A percentile compares a stretch with the other conserved stretches of the same genome.
These are phyloP conservation scores for Empidonax alnorum DNA, from an alignment of 2,113 vertebrate species.

Conservation along the genomic window DNA sequence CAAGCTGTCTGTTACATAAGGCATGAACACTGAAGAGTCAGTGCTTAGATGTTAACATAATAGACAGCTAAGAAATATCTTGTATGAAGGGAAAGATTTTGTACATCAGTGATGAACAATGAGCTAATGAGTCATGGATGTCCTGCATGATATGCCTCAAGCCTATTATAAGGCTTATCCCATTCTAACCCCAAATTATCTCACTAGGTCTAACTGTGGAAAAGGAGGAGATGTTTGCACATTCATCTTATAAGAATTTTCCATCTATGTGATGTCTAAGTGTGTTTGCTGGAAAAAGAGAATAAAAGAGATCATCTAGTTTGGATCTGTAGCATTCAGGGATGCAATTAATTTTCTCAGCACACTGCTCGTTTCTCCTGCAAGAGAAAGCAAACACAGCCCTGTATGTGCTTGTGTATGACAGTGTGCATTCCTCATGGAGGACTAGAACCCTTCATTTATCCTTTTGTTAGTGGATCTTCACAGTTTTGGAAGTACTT, in stretches of 20 bases:
- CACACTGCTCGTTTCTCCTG: not conserved
- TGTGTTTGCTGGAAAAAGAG: not conserved
- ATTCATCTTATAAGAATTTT: not conserved
- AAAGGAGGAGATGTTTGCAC: not conserved
- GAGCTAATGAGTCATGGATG: slow-evolving; percentile 3
- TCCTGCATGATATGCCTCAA: not conserved
- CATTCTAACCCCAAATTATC: not conserved
- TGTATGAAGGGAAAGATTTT: not conserved
- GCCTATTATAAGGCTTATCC: not conserved
- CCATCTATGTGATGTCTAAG: not conserved
- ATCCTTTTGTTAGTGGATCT: not conserved
- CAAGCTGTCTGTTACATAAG: slow-evolving; percentile 3
- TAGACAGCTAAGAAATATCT: not conserved
- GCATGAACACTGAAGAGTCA: not conserved
- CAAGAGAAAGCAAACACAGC: not conserved
- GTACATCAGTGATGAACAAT: not conserved
- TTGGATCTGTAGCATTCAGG: not conserved
- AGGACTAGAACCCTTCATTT: not conserved
- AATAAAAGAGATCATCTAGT: not conserved
- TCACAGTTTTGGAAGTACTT: not conserved
- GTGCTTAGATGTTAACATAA: not conserved
- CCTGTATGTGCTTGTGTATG: too few species aligned
- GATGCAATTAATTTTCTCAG: not conserved
- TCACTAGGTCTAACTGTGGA: not conserved
- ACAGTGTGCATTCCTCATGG: not conserved